Base-by-base conservation (phyloP, 2,888 invertebrate species). In the Synergus itoensis region DNA sequence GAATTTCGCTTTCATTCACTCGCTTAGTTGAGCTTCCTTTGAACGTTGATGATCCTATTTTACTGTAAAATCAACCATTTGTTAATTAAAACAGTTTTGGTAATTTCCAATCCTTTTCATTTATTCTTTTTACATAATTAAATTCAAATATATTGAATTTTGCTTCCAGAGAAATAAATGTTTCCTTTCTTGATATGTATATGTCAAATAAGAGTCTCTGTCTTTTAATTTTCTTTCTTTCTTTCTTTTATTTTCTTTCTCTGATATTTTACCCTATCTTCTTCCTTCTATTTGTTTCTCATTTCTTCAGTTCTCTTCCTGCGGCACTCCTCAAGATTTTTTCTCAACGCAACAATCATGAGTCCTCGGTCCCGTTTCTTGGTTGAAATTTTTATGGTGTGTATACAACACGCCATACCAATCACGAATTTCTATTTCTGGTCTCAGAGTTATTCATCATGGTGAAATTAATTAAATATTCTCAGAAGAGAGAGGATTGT, bases 331-430 rank as follows among this genome's bases (percentile, higher is more conserved):
- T 53, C 73, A 73, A 73, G 73, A 73, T 73, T 73, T 53, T 65
- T 73, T 48, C 48, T 36, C 36, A 73, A 73, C n/a, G 28, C 36
- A 73, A 73, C 73, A 73, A 73, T 73, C 73, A 53, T 73, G 53
- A 73, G 48, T 53, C 53, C n/a, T 73, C 73, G n/a, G 53, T 73
- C 53, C 73, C 53, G 73, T 73, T 73, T 73, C 73, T 73, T 53
- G 73, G 73, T 73, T 73, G 36, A n/a, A 73, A 53, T 40, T 73
- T 73, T 73, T 73, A 53, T 48, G 36, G 28, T 60, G 21, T 0
- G 14, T 60, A 21, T 60, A 21, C 11, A 21, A 60, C 12, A 60
- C 4, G 60, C 0, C 18, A 21, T 7, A 45, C 45, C 11, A 60
- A 60, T 28, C 21, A 60, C 4, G 60, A 60, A 60, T 21, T 11